phyloP scores from a whole-genome alignment of 2,113 vertebrate genomes.

The Notothenia rossii region DNA sequence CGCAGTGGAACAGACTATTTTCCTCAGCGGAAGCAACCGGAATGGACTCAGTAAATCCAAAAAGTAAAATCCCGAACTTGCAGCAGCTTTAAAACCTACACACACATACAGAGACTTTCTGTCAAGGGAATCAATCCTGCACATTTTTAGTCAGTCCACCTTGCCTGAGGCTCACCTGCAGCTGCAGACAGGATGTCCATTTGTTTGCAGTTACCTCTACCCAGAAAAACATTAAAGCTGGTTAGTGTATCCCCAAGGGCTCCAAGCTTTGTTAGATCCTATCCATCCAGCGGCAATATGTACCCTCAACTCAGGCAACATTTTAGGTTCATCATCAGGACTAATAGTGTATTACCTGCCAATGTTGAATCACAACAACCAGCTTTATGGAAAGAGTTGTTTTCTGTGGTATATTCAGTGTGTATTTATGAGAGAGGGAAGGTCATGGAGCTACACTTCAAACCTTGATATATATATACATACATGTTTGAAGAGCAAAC shows the following conservation, averaged over 20 bases:
- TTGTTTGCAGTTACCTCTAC: constrained; percentile 47
- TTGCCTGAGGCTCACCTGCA: constrained; percentile 31
- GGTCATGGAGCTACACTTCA: constrained; percentile 25
- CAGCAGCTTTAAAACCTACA: neutral
- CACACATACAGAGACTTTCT: neutral
- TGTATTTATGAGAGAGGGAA: constrained; percentile 33
- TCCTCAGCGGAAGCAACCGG: too few species aligned
- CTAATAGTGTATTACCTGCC: constrained; percentile 27
- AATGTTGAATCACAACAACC: constrained; percentile 7
- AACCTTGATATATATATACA: constrained; percentile 11
- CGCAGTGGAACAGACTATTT: too few species aligned
- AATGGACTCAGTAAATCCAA: too few species aligned
- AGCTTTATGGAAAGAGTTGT: constrained; percentile 2
- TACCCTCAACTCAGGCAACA: constrained; percentile 9
- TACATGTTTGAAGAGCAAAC: constrained; percentile 49
- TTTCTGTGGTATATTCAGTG: neutral
- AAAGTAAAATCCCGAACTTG: too few species aligned
- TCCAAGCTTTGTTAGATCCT: constrained; percentile 29
- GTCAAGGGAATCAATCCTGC: neutral
- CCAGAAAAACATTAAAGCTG: constrained; percentile 36
- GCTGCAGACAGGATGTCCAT: constrained; percentile 45
- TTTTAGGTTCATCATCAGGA: constrained; percentile 33
- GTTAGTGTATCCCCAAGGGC: constrained; percentile 23
- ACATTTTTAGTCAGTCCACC: constrained; percentile 14
- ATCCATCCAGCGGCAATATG: constrained; percentile 23